Evolutionary conservation across 2,888 invertebrate species (phyloP).

Genomic region (Xestia sexstrigata): DNA sequence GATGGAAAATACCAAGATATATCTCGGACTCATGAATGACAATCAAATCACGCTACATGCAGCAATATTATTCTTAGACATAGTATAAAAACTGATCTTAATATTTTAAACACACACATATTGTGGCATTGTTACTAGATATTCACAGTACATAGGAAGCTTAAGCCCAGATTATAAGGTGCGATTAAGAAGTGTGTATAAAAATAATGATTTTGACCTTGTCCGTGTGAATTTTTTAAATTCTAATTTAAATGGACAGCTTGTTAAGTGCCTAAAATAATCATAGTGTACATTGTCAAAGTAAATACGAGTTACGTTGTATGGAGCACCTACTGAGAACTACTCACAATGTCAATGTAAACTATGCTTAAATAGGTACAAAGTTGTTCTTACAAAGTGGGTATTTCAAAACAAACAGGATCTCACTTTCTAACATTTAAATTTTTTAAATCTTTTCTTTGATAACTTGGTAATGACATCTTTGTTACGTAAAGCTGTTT

Average conservation of each 20-base stretch:
- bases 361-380: neutral
- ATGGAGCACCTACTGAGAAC: neutral
- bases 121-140: constrained; percentile 17
- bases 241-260: constrained; percentile 33
- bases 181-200: constrained; percentile 28
- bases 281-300: constrained; percentile 18
- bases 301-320: neutral
- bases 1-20: neutral
- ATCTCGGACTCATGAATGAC: neutral
- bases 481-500: constrained; percentile 22
- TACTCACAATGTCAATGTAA: neutral
- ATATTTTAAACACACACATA: constrained; percentile 18
- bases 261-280: constrained; percentile 1
- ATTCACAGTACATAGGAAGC: constrained; percentile 33
- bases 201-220: constrained; percentile 33
- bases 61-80: neutral
- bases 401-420: constrained; percentile 31
- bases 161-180: constrained; percentile 19
- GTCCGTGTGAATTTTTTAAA: constrained; percentile 39
- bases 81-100: constrained; percentile 18
- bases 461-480: constrained; percentile 2
- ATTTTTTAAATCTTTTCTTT: constrained; percentile 25
- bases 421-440: constrained; percentile 42
- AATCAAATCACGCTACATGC: neutral
- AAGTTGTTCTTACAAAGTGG: constrained; percentile 17